Evolutionary conservation across 92 coral and sea anemone genomes (phyloP).

Genomic region (Parazoanthus atlanticus): DNA sequence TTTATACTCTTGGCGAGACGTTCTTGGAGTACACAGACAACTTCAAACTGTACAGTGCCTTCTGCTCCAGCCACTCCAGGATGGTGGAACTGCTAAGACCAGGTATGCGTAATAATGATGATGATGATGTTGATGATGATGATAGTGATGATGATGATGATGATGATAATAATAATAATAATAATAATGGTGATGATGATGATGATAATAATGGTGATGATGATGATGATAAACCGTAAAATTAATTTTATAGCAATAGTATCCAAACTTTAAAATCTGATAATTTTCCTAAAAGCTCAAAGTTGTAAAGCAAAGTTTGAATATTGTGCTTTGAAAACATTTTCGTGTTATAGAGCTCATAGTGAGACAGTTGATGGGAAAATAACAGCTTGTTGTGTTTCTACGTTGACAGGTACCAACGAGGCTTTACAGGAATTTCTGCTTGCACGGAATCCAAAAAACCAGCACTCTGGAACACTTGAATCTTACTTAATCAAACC

Average conservation of each 20-base stretch:
- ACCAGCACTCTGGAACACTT: conserved; percentile 97
- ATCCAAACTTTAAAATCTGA: too few relatives aligned
- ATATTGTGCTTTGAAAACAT: neutral
- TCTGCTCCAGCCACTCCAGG: conserved; percentile 95
- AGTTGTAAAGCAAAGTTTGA: too few relatives aligned
- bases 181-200: too few relatives aligned
- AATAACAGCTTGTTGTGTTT: neutral
- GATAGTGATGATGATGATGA: too few relatives aligned
- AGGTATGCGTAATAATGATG: conserved; percentile 55
- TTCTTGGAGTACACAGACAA: conserved; percentile 94
- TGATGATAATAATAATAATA: too few relatives aligned
- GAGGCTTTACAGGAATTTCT: conserved; percentile 87
- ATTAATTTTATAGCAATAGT: too few relatives aligned
- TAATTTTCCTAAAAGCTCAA: too few relatives aligned
- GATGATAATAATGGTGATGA: too few relatives aligned
- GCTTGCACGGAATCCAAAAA: conserved; percentile 97
- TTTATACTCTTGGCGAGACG: conserved; percentile 89
- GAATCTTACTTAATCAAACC: conserved; percentile 97
- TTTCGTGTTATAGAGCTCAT: neutral
- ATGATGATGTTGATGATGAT: too few relatives aligned
- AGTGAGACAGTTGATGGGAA: neutral
- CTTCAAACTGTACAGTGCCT: conserved; percentile 96
- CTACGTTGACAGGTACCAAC: conserved; percentile 67
- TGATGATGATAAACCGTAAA: too few relatives aligned
- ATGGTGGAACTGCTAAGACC: conserved; percentile 91